A percentile compares a stretch with the other conserved stretches of the same genome.
Evolutionary conservation across 2,113 vertebrate genomes (phyloP).

Genomic region (Pionites leucogaster): DNA sequence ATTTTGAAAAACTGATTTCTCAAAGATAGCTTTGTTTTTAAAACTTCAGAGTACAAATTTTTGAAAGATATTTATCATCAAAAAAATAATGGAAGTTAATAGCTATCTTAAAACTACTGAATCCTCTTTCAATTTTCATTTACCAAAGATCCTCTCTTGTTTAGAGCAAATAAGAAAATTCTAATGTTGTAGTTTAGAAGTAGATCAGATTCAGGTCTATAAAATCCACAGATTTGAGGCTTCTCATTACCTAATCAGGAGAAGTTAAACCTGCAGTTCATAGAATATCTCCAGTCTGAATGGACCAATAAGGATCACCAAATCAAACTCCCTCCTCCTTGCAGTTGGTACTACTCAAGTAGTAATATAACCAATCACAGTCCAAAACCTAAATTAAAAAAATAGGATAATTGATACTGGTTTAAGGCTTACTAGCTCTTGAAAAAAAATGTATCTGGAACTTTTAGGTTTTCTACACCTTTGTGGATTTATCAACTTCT

Average conservation of each 20-base stretch:
- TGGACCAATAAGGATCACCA: neutral
- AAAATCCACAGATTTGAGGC: neutral
- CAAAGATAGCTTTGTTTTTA: neutral
- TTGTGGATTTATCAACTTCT: neutral
- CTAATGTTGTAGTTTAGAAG: neutral
- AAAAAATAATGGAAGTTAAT: neutral
- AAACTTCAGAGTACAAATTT: neutral
- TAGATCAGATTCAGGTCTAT: neutral
- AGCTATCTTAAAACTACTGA: neutral
- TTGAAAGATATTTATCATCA: neutral
- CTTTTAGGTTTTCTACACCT: neutral
- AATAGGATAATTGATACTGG: neutral
- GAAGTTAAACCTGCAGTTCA: neutral
- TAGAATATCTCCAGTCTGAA: neutral
- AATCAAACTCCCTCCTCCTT: neutral
- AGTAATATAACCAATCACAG: neutral
- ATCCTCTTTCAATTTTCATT: neutral
- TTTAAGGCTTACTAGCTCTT: neutral
- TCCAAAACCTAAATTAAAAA: neutral
- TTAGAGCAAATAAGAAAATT: neutral
- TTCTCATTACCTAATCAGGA: neutral
- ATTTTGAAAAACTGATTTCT: neutral
- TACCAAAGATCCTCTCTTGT: neutral
- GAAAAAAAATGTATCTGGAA: fast-evolving
- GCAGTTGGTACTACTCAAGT: neutral